Evolutionary conservation across 1,140 invertebrate species (phyloP).

Genomic region (Panagrolaimus sp.): DNA sequence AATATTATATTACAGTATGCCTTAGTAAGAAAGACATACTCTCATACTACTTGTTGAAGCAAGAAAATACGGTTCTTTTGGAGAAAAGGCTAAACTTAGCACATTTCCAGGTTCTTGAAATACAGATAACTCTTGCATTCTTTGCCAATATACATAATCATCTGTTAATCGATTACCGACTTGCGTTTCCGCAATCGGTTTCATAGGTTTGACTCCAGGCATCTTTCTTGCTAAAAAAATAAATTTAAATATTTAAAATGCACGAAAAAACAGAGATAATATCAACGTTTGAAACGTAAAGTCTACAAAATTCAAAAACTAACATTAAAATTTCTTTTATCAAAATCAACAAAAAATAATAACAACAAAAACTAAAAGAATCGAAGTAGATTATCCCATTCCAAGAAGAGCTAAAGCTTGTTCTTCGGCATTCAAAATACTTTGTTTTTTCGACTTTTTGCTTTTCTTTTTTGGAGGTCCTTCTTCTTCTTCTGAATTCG

Average conservation of each 20-base stretch:
- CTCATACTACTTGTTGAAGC: slow-evolving; percentile 41
- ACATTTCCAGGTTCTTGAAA: slow-evolving; percentile 54
- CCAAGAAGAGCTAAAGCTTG: slow-evolving; percentile 29
- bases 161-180: slow-evolving; percentile 21
- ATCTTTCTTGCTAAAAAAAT: slow-evolving; percentile 16
- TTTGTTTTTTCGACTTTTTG: neutral
- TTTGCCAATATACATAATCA: slow-evolving; percentile 51
- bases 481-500: slow-evolving; percentile 8
- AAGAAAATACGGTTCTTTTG: slow-evolving; percentile 40
- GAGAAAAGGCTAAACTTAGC: slow-evolving; percentile 41
- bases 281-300: slow-evolving; percentile 14
- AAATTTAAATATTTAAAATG: slow-evolving; percentile 13
- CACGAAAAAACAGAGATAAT: slow-evolving; percentile 15
- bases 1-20: neutral
- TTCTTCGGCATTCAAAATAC: slow-evolving; percentile 27
- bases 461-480: slow-evolving; percentile 14
- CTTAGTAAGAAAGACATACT: slow-evolving; percentile 23
- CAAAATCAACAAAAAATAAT: slow-evolving; percentile 28
- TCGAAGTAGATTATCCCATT: slow-evolving; percentile 11
- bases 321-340: slow-evolving; percentile 7
- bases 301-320: neutral
- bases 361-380: slow-evolving; percentile 17
- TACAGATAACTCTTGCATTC: slow-evolving; percentile 53
- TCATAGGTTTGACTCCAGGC: slow-evolving; percentile 9
- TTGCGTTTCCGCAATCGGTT: slow-evolving; percentile 9